Evolutionary conservation across 1,140 invertebrate genomes (phyloP).

Genomic region (Hydropsyche tenuis): DNA sequence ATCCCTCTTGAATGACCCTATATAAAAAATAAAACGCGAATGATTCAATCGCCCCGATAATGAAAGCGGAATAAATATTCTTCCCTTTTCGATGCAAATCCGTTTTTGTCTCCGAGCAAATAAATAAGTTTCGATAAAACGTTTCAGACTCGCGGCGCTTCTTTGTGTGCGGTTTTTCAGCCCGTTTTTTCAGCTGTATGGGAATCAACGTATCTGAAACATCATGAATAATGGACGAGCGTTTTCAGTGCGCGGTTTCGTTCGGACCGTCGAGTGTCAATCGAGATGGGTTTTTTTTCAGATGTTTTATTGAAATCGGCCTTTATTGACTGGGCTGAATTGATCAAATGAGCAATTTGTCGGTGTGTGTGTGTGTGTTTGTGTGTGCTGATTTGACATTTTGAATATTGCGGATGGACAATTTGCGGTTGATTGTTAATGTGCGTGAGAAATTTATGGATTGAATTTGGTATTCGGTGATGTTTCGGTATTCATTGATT

Average conservation of each 20-base stretch:
- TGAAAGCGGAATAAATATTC: neutral
- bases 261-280: slow-evolving; percentile 37
- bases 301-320: too few species aligned
- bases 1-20: too few species aligned
- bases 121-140: slow-evolving; percentile 47
- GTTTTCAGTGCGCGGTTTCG: slow-evolving; percentile 38
- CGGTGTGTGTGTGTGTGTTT: too few species aligned
- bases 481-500: too few species aligned
- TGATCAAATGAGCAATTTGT: too few species aligned
- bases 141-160: slow-evolving; percentile 32
- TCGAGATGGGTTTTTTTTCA: slow-evolving; percentile 23
- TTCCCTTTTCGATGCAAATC: slow-evolving; percentile 47
- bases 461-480: too few species aligned
- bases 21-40: neutral
- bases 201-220: slow-evolving; percentile 48
- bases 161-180: neutral
- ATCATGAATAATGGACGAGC: slow-evolving; percentile 48
- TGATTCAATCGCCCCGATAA: neutral
- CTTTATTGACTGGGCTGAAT: too few species aligned
- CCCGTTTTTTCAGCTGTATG: too few species aligned
- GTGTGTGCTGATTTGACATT: too few species aligned
- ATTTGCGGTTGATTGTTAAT: too few species aligned
- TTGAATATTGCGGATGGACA: too few species aligned
- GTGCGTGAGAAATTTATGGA: too few species aligned
- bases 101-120: slow-evolving; percentile 46